Conservation (phyloP, 2,113 vertebrate species). For the Serinus canaria region DNA sequence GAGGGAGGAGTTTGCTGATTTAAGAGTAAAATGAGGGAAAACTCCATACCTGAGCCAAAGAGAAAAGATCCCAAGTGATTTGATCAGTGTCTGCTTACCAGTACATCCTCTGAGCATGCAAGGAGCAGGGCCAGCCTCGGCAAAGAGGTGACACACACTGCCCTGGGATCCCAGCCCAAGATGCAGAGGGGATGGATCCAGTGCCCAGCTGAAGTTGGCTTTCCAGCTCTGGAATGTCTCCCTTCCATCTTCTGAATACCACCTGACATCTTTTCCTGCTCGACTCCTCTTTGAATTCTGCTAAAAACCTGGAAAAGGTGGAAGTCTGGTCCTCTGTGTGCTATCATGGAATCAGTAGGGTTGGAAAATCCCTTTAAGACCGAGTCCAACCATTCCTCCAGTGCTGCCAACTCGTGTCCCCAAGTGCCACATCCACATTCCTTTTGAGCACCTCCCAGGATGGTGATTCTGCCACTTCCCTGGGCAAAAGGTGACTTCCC, state of each 20-base stretch:
- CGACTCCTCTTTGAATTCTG: fast-evolving
- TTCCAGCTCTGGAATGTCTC: background rate
- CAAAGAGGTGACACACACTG: fast-evolving
- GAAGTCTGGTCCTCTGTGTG: fast-evolving
- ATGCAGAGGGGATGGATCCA: background rate
- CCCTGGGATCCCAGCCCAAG: background rate
- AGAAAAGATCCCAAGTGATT: background rate
- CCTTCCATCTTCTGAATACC: background rate
- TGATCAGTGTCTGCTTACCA: background rate
- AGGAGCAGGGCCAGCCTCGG: fast-evolving
- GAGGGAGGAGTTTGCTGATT: background rate
- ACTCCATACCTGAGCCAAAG: background rate
- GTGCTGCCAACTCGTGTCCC: background rate
- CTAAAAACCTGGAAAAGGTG: background rate
- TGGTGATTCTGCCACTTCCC: background rate
- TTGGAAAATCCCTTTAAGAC: background rate
- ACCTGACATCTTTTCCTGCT: fast-evolving
- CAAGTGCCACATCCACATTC: background rate
- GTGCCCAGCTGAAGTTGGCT: background rate
- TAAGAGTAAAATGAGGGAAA: background rate
- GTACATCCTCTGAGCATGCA: fast-evolving
- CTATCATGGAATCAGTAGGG: background rate
- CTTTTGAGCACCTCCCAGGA: background rate
- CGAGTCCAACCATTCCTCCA: fast-evolving
- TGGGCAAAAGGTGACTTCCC: background rate